Evolutionary conservation across 92 coral and sea anemone species (phyloP).

Genomic region (Epizoanthus stellaris): DNA sequence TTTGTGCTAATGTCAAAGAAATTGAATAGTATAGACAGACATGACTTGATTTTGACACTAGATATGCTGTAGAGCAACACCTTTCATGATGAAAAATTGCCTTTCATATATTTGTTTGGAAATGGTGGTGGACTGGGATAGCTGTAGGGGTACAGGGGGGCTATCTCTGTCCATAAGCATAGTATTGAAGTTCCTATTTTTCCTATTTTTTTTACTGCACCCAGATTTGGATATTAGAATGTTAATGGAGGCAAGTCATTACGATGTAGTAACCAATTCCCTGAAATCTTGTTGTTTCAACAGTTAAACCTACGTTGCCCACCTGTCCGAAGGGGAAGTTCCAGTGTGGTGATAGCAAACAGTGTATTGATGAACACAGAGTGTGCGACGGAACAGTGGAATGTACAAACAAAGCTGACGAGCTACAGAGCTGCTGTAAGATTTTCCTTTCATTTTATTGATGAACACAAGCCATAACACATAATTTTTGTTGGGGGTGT

Average conservation of each 20-base stretch:
- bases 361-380: slow-evolving; percentile 70
- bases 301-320: slow-evolving; percentile 52
- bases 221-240: background rate
- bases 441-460: background rate
- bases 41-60: too few relatives aligned
- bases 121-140: too few relatives aligned
- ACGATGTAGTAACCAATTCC: background rate
- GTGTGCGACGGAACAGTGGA: slow-evolving; percentile 71
- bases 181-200: too few relatives aligned
- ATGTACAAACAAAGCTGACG: slow-evolving; percentile 75
- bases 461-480: too few relatives aligned
- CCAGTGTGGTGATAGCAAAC: slow-evolving; percentile 64
- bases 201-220: background rate
- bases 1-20: too few relatives aligned
- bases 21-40: too few relatives aligned
- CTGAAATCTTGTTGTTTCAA: background rate
- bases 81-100: too few relatives aligned
- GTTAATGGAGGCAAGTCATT: background rate
- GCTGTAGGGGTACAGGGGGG: too few relatives aligned
- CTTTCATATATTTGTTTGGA: too few relatives aligned
- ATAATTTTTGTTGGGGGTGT: too few relatives aligned
- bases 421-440: slow-evolving; percentile 77
- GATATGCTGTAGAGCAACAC: too few relatives aligned
- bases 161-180: too few relatives aligned
- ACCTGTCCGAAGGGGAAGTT: slow-evolving; percentile 71